Evolutionary conservation across 2,113 vertebrate genomes (phyloP).

Genomic region (Cynocephalus volans): DNA sequence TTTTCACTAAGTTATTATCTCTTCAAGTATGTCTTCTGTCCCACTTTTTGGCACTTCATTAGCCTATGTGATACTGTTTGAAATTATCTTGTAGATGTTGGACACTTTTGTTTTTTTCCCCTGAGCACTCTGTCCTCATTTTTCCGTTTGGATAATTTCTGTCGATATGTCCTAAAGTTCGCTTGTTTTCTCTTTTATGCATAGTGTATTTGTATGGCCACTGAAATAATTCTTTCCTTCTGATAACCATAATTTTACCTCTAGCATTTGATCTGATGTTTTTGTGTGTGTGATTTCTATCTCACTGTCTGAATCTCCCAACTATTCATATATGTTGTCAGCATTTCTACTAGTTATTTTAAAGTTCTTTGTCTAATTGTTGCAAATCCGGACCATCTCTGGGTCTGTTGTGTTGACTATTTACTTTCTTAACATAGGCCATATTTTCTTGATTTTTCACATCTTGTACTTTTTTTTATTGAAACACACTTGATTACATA

Average conservation of each 20-base stretch:
- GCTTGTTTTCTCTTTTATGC: not conserved
- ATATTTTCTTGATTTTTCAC: not conserved
- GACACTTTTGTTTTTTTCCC: not conserved
- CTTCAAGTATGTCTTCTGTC: no score
- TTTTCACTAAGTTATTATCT: no score
- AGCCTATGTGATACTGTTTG: not conserved
- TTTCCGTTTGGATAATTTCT: not conserved
- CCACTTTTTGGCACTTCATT: not conserved
- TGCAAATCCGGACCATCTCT: not conserved
- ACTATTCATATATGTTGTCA: not conserved
- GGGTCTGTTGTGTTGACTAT: not conserved
- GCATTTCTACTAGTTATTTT: not conserved
- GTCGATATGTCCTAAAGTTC: not conserved
- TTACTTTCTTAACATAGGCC: not conserved
- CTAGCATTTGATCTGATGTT: not conserved
- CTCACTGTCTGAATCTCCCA: not conserved
- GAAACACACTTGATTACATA: no score
- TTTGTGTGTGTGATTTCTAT: not conserved
- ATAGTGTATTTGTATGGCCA: not conserved
- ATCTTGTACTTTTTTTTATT: no score
- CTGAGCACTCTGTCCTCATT: not conserved
- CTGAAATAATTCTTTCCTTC: not conserved
- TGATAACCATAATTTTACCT: not conserved
- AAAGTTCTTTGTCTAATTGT: not conserved
- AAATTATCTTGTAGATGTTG: not conserved